A percentile compares a stretch with the other conserved stretches of the same genome.
These are phyloP conservation scores for Archocentrus centrarchus DNA, from an alignment of 2,113 vertebrate species.

Conservation along the genomic window DNA sequence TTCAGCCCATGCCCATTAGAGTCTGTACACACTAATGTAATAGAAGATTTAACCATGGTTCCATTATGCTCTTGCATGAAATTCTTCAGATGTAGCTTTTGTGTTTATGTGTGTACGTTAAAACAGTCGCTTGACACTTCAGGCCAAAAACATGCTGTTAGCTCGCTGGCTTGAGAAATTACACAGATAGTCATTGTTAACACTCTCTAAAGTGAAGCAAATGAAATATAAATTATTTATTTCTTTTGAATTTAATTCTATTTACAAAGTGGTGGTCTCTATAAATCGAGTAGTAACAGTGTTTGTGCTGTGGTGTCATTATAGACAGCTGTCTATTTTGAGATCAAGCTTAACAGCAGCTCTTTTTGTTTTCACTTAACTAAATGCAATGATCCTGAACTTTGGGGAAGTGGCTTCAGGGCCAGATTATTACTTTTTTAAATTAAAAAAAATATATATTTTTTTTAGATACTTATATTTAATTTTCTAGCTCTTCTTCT, in stretches of 20 bases:
- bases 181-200: slow-evolving; percentile 4
- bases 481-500: too few species aligned
- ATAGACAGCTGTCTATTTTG: not conserved
- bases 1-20: slow-evolving; percentile 1
- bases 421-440: too few species aligned
- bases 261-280: not conserved
- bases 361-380: not conserved
- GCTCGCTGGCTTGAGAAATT: slow-evolving; percentile 1
- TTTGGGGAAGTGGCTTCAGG: not conserved
- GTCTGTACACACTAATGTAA: not conserved
- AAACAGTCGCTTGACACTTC: not conserved
- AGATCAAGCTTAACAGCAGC: not conserved
- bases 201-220: not conserved
- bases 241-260: not conserved
- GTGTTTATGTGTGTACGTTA: not conserved
- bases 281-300: not conserved
- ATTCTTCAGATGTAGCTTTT: not conserved
- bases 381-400: not conserved
- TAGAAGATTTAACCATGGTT: slow-evolving; percentile 1
- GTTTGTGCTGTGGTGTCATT: not conserved
- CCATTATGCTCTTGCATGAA: slow-evolving; percentile 4
- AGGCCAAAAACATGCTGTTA: slow-evolving; percentile 7
- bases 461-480: too few species aligned
- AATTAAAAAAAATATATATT: too few species aligned
- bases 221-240: not conserved